Conservation (phyloP, 2,113 vertebrate species). For the Larimichthys crocea region DNA sequence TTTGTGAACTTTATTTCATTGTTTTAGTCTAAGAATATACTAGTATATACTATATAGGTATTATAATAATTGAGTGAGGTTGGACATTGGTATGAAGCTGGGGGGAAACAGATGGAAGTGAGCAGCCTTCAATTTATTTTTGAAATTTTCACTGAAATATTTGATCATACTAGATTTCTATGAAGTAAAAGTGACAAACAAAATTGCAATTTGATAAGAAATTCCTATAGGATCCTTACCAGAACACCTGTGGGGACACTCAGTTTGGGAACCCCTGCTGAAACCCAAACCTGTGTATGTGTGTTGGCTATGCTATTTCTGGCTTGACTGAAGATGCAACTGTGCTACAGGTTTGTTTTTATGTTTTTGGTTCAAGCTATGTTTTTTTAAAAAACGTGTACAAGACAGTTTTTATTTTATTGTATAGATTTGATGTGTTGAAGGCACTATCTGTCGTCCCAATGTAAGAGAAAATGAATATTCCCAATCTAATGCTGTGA, state of each 20-base stretch:
- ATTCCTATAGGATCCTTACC: background rate
- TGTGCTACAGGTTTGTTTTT: conserved; percentile 18
- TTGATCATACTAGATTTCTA: background rate
- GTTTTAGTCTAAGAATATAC: background rate
- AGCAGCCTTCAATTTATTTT: too few relatives aligned
- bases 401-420: background rate
- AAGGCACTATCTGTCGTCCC: background rate
- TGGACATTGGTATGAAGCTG: background rate
- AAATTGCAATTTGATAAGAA: background rate
- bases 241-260: background rate
- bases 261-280: conserved; percentile 17
- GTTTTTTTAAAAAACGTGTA: too few relatives aligned
- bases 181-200: background rate
- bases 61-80: background rate
- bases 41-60: too few relatives aligned
- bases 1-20: background rate
- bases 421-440: background rate
- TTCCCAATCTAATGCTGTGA: background rate
- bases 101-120: background rate
- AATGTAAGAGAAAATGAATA: background rate
- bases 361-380: background rate
- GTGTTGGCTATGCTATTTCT: conserved; percentile 9
- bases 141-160: background rate
- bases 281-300: conserved; percentile 26
- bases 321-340: conserved; percentile 14